These are phyloP conservation scores for Diuraphis noxia DNA, from an alignment of 1,140 invertebrate species.

Conservation along the genomic window DNA sequence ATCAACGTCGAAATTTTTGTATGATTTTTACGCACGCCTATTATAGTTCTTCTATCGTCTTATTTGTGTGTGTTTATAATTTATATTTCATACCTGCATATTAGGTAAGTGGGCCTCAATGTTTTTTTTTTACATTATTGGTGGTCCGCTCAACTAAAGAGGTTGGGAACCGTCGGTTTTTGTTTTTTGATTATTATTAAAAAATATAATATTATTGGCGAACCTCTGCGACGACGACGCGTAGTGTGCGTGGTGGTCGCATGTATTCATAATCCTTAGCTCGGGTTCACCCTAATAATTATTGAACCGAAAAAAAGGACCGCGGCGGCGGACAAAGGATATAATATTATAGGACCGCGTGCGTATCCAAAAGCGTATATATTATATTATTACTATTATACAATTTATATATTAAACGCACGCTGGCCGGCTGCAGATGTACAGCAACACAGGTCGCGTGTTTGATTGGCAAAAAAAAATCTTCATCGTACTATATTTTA, in stretches of 20 bases:
- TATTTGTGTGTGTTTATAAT: no score
- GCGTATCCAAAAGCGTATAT: not conserved
- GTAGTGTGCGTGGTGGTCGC: not conserved
- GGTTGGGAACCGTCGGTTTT: no score
- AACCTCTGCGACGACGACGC: not conserved
- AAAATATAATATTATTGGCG: not conserved
- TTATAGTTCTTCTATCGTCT: no score
- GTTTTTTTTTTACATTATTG: no score
- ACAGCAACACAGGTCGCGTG: not conserved
- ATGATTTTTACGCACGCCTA: no score
- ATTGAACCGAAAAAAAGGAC: slow-evolving; percentile 15
- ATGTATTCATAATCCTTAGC: not conserved
- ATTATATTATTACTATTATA: no score
- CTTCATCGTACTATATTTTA: not conserved
- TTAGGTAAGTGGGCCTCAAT: no score
- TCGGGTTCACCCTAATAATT: not conserved
- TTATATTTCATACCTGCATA: no score
- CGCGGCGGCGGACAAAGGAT: not conserved
- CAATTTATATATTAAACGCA: not conserved
- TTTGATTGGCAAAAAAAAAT: not conserved
- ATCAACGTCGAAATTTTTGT: no score
- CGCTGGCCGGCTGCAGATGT: not conserved
- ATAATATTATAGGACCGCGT: not conserved
- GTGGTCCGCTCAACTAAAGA: no score
- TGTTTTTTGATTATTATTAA: not conserved